Conservation (phyloP, 2,888 invertebrate species). For the Chrysina gloriosa region DNA sequence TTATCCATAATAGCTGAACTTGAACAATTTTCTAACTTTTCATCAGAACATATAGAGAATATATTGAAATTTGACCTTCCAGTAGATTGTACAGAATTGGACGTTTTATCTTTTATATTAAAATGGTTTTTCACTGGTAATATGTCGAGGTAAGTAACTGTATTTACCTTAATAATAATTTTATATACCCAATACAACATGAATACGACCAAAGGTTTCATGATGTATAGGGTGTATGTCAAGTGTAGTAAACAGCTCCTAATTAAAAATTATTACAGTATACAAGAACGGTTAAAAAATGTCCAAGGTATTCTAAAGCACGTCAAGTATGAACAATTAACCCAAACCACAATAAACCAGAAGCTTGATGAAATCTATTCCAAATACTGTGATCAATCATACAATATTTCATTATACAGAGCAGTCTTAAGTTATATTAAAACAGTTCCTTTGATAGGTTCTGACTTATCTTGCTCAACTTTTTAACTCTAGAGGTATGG, state of each 20-base stretch:
- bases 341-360: slow-evolving; percentile 36
- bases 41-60: slow-evolving; percentile 71
- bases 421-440: neutral
- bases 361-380: slow-evolving; percentile 33
- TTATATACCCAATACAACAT: too few relatives aligned
- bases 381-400: slow-evolving; percentile 43
- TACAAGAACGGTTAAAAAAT: slow-evolving; percentile 24
- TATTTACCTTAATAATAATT: too few relatives aligned
- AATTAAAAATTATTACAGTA: slow-evolving; percentile 1
- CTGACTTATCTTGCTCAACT: slow-evolving; percentile 54
- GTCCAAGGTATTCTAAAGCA: slow-evolving; percentile 52
- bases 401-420: slow-evolving; percentile 1
- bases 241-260: too few relatives aligned
- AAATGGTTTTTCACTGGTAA: slow-evolving; percentile 70
- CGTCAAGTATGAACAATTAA: slow-evolving; percentile 57
- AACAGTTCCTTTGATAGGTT: slow-evolving; percentile 26
- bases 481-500: slow-evolving; percentile 77
- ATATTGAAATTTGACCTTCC: slow-evolving; percentile 75
- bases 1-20: slow-evolving; percentile 72
- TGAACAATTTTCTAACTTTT: slow-evolving; percentile 71
- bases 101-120: slow-evolving; percentile 71
- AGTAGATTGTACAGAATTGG: slow-evolving; percentile 75
- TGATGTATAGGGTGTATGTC: too few relatives aligned
- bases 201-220: too few relatives aligned
- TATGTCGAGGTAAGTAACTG: slow-evolving; percentile 57